Percentiles rank a stretch among this genome's conserved stretches.
phyloP scores from a whole-genome alignment of 2,797 vertebrate genomes.

The Labroides dimidiatus region DNA sequence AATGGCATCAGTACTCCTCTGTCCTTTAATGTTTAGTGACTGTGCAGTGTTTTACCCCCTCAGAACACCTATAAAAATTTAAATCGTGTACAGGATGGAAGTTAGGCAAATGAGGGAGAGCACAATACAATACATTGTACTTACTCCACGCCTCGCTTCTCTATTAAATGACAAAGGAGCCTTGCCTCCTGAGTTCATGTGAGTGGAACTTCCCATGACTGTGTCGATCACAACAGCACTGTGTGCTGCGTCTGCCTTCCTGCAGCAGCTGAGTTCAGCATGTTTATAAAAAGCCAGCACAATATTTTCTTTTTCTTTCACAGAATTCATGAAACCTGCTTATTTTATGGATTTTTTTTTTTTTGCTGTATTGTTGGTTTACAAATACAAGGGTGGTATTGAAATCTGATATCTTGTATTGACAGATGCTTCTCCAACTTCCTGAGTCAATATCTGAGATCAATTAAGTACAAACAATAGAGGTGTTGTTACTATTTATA shows the following conservation, averaged over 20 bases:
- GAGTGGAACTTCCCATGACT: slow-evolving; percentile 50
- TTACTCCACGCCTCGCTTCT: slow-evolving; percentile 23
- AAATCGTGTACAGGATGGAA: neutral
- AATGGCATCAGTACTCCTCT: neutral
- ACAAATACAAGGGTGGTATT: neutral
- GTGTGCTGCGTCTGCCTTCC: slow-evolving; percentile 27
- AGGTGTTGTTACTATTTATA: neutral
- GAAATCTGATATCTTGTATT: slow-evolving; percentile 12
- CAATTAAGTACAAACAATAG: neutral
- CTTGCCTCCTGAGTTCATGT: slow-evolving; percentile 39
- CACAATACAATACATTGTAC: slow-evolving; percentile 27
- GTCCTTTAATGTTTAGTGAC: slow-evolving; percentile 3
- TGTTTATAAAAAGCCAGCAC: slow-evolving; percentile 17
- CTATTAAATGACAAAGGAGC: slow-evolving; percentile 48
- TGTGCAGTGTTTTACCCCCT: slow-evolving; percentile 1
- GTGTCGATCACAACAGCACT: slow-evolving; percentile 37
- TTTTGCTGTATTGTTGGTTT: slow-evolving; percentile 3
- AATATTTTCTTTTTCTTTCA: slow-evolving; percentile 2
- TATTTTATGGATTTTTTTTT: neutral
- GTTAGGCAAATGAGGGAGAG: slow-evolving; percentile 30
- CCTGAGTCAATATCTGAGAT: neutral
- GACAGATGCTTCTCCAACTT: slow-evolving; percentile 2
- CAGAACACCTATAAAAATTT: neutral
- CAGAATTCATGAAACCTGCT: neutral
- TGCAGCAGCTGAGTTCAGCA: slow-evolving; percentile 33